phyloP scores from a whole-genome alignment of 2,888 invertebrate species.

The Phalera bucephala region DNA sequence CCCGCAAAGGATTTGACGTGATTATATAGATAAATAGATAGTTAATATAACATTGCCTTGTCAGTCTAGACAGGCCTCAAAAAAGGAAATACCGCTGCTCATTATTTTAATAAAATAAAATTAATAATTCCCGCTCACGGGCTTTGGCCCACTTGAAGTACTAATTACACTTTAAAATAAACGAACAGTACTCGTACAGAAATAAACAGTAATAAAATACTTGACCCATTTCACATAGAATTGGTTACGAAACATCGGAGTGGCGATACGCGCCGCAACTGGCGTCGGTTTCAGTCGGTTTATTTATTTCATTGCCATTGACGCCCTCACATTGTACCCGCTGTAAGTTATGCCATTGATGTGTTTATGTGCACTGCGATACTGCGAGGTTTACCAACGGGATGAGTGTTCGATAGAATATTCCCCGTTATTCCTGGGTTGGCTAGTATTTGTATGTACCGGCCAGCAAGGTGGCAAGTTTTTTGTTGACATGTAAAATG shows the following conservation, averaged over 20 bases:
- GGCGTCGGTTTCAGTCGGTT: conserved; percentile 33
- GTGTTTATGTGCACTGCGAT: conserved; percentile 44
- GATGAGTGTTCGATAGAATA: background rate
- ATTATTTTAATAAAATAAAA: too few relatives aligned
- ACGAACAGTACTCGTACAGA: background rate
- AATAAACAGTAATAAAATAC: conserved; percentile 3
- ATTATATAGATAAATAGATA: too few relatives aligned
- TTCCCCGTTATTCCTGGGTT: too few relatives aligned
- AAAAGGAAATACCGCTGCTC: too few relatives aligned
- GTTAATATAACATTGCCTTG: too few relatives aligned
- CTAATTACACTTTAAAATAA: conserved; percentile 1
- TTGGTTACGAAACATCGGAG: conserved; percentile 1
- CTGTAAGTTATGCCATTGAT: conserved; percentile 42
- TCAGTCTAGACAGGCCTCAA: too few relatives aligned
- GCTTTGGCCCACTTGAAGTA: too few relatives aligned
- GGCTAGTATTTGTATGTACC: too few relatives aligned
- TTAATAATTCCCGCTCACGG: too few relatives aligned
- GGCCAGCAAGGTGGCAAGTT: too few relatives aligned
- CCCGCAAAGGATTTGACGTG: too few relatives aligned
- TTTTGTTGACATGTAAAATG: too few relatives aligned
- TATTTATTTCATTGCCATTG: conserved; percentile 59
- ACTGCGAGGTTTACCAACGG: conserved; percentile 7
- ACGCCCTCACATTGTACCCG: conserved; percentile 49
- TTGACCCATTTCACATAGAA: conserved; percentile 1
- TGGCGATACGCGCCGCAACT: background rate